Base-by-base conservation (phyloP, 2,797 vertebrate genomes). In the Halcyon leucocephala region DNA sequence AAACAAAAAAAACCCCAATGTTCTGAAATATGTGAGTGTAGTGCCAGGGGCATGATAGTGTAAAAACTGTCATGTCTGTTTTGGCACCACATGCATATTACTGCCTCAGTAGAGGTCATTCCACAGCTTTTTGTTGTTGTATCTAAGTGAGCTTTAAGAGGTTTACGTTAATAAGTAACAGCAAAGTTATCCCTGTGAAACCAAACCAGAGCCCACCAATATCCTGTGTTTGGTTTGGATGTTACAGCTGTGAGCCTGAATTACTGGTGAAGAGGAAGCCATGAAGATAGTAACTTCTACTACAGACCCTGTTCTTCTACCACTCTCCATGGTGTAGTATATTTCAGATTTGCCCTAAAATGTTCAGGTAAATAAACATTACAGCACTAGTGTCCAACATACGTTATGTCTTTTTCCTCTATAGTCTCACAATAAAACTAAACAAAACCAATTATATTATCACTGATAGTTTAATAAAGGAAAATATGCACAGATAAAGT, bases 81-180 rank as follows among this genome's bases (percentile, higher is more conserved):
- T 95, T 94, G 85, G 87, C 70, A 91, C 17, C 2, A 11, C 41
- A 42, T 7, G 37, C 31, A 7, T 1, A 0, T 52, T 67, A 42
- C 26, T 25, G 37, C 31, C 72, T 83, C 73, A 17, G 11, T 16
- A 83, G 69, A 94, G 77, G 80, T 93, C 62, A 95, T 79, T 65
- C 69, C 81, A 29, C 77, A 83, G 61, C 29, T 83, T 88, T 88
- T 54, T 90, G 72, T 80, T 91, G 82, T 73, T 95, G 51, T 69
- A 81, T 90, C 69, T 66, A 82, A 91, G 58, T 86, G 82, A 95
- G 60, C 37, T 95, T 90, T 86, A 94, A 90, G 77, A 91, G 58
- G 39, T 72, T 93, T 93, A 87, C 94, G 55, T 55, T 95, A 95
- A 79, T 89, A 93, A 91, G 58, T 74, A 95, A 77, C 41, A 87